A percentile compares a stretch with the other conserved stretches of the same genome.
These are phyloP conservation scores for Chelonoidis abingdonii DNA, from an alignment of 2,113 vertebrate genomes.

Conservation along the genomic window DNA sequence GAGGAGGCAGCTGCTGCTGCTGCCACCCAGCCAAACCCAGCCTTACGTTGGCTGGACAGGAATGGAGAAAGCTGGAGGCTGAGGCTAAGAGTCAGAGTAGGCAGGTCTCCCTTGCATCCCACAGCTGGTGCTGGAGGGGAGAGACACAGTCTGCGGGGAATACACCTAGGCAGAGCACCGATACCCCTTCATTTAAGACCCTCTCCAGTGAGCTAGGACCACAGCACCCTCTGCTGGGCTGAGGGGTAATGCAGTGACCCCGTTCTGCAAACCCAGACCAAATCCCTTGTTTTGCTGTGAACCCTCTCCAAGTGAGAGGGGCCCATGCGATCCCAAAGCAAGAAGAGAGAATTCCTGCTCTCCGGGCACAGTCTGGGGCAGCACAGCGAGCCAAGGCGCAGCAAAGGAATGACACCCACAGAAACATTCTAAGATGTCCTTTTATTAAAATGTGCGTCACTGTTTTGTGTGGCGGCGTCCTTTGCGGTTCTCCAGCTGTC, in stretches of 20 bases:
- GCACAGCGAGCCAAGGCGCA: background rate
- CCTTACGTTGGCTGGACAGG: background rate
- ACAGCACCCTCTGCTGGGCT: background rate
- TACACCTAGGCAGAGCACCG: background rate
- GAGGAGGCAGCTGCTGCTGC: background rate
- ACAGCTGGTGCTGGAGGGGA: background rate
- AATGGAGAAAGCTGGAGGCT: background rate
- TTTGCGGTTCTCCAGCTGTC: background rate
- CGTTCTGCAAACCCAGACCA: fast-evolving
- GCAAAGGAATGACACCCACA: background rate
- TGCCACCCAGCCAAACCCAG: background rate
- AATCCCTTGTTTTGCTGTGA: background rate
- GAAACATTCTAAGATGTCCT: background rate
- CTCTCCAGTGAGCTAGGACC: background rate
- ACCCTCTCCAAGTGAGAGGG: background rate
- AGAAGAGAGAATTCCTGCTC: background rate
- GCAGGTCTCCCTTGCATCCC: background rate
- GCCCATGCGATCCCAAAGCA: background rate
- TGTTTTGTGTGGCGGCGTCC: background rate
- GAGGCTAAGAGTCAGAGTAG: background rate
- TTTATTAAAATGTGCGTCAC: constrained; percentile 38
- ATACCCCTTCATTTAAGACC: background rate
- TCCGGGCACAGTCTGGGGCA: no score
- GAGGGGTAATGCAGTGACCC: background rate
- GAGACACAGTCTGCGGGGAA: background rate